Percentiles rank a stretch among this genome's conserved stretches.
These are phyloP conservation scores for Azemiops feae DNA, from an alignment of 2,113 vertebrate genomes.

Conservation along the genomic window DNA sequence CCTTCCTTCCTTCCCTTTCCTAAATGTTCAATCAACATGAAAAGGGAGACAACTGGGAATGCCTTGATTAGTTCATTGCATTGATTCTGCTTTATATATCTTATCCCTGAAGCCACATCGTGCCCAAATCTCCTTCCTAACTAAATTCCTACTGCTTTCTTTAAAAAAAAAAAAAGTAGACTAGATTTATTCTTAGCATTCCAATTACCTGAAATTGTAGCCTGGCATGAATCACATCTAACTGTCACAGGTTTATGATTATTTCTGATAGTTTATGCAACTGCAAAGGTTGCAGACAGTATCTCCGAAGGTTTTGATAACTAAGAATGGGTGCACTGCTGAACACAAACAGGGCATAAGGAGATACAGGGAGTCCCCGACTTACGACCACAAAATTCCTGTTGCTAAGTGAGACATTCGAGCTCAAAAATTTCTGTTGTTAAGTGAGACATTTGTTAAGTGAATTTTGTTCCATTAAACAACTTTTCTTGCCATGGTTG, in stretches of 20 bases:
- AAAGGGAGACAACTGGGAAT: not conserved
- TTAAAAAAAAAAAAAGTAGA: too few species aligned
- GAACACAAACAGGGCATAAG: too few species aligned
- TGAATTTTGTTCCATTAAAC: too few species aligned
- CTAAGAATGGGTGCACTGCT: not conserved
- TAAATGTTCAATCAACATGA: not conserved
- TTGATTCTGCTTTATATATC: not conserved
- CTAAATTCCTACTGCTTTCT: not conserved
- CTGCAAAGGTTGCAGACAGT: not conserved
- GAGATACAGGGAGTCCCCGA: too few species aligned
- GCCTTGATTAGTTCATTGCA: not conserved
- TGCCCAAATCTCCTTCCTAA: not conserved
- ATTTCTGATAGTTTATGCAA: not conserved
- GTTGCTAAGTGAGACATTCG: too few species aligned
- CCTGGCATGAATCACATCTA: not conserved
- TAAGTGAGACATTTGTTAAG: too few species aligned
- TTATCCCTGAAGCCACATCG: not conserved
- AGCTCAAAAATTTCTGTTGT: too few species aligned
- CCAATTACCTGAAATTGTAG: not conserved
- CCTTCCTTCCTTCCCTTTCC: not conserved
- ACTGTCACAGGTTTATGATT: not conserved
- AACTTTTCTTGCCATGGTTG: too few species aligned
- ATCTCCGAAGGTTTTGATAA: too few species aligned
- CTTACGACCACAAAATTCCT: too few species aligned
- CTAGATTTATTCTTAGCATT: not conserved